phyloP scores from a whole-genome alignment of 2,797 vertebrate genomes.

The Sarcophilus harrisii region DNA sequence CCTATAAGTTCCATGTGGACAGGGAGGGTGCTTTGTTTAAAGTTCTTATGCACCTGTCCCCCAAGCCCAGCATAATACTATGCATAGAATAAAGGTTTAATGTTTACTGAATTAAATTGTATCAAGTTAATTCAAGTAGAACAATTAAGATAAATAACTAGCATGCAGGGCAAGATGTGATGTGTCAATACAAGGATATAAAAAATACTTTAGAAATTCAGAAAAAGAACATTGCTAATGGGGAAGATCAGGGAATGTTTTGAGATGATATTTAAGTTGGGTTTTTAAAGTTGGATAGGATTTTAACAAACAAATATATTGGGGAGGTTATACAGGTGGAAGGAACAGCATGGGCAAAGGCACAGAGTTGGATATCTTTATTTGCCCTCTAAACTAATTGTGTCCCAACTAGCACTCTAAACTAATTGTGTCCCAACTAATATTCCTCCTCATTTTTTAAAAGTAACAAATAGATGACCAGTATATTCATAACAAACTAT shows the following conservation, averaged over 20 bases:
- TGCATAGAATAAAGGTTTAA: background rate
- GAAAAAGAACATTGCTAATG: background rate
- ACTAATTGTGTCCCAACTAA: background rate
- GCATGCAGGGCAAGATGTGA: background rate
- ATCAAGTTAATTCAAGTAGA: background rate
- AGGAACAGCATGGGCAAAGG: background rate
- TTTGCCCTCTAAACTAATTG: background rate
- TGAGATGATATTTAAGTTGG: background rate
- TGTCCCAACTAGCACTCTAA: background rate
- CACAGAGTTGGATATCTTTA: background rate
- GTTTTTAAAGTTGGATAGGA: background rate
- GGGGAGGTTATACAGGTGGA: background rate
- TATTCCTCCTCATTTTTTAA: background rate
- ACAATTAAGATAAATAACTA: background rate
- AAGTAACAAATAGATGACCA: background rate
- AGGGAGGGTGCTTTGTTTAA: background rate
- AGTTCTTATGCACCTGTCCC: background rate
- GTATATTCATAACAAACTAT: constrained; percentile 24
- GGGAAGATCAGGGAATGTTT: background rate
- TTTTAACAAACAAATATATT: background rate
- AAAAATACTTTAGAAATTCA: background rate
- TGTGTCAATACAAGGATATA: background rate
- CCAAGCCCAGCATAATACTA: background rate
- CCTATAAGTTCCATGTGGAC: background rate
- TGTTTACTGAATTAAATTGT: background rate